Conservation (phyloP, 1,140 invertebrate genomes). For the Drosophila setifemur region DNA sequence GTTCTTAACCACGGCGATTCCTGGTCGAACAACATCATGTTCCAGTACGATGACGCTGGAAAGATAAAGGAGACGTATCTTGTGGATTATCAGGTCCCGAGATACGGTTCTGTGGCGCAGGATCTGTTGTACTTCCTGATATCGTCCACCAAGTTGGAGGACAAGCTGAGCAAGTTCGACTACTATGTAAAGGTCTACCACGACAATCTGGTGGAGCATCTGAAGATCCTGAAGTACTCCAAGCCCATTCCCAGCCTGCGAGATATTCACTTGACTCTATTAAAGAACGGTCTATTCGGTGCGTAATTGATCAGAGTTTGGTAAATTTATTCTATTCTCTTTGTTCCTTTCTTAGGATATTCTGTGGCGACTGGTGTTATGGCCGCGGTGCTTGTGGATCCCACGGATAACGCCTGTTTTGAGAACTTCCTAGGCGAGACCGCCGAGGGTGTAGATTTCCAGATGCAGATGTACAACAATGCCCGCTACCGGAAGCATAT, state of each 20-base stretch:
- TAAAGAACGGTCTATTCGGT: constrained; percentile 61
- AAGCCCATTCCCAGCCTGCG: constrained; percentile 52
- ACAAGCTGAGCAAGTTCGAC: constrained; percentile 70
- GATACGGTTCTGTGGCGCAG: constrained; percentile 55
- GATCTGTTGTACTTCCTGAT: constrained; percentile 66
- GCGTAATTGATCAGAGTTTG: too few species aligned
- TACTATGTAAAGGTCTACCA: constrained; percentile 70
- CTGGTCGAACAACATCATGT: constrained; percentile 85
- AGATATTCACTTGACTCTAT: constrained; percentile 54
- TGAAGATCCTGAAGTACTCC: constrained; percentile 58
- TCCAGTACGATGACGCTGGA: constrained; percentile 83
- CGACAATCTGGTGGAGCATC: constrained; percentile 50
- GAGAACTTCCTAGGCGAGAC: constrained; percentile 56
- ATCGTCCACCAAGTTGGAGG: constrained; percentile 62
- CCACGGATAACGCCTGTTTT: constrained; percentile 47
- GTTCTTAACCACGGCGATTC: constrained; percentile 87
- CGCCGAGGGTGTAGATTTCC: constrained; percentile 49
- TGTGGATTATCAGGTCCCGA: constrained; percentile 65
- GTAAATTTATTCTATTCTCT: too few species aligned
- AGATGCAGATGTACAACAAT: constrained; percentile 56
- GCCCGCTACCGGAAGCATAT: constrained; percentile 61
- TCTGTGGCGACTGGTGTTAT: constrained; percentile 54
- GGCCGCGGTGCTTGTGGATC: constrained; percentile 66
- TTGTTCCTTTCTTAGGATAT: too few species aligned
- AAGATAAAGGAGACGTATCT: constrained; percentile 74